phyloP scores from a whole-genome alignment of 2,797 vertebrate species.

The Poecilia picta region DNA sequence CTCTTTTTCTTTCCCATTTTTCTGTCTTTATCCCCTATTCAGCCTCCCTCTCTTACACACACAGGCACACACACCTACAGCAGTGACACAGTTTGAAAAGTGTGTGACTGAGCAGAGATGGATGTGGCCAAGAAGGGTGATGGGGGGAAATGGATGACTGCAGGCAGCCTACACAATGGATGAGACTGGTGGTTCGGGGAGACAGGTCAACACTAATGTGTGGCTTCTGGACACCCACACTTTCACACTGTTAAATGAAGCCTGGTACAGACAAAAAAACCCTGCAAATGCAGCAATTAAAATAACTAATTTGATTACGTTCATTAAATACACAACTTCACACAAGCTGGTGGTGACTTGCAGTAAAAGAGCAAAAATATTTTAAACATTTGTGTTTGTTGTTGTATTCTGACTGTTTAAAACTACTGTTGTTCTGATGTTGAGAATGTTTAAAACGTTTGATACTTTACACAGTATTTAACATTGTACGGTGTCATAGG shows the following conservation, averaged over 20 bases:
- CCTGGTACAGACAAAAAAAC: constrained; percentile 21
- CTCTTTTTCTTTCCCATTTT: neutral
- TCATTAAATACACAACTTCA: constrained; percentile 5
- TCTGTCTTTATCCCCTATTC: neutral
- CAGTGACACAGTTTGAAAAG: constrained; percentile 50
- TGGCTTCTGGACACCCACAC: constrained; percentile 31
- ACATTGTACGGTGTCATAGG: neutral
- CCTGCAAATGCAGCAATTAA: constrained; percentile 18
- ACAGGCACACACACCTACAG: constrained; percentile 9
- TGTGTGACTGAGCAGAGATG: constrained; percentile 62
- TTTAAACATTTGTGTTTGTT: neutral
- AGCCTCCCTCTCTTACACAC: constrained; percentile 11
- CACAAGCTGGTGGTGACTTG: neutral
- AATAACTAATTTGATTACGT: constrained; percentile 26
- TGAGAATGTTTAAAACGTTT: constrained; percentile 2
- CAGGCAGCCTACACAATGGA: constrained; percentile 67
- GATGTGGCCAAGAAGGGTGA: constrained; percentile 63
- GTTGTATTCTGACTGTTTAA: neutral
- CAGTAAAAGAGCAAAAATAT: constrained; percentile 13
- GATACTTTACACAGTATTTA: constrained; percentile 15
- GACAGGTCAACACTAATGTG: constrained; percentile 70
- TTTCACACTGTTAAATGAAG: constrained; percentile 28
- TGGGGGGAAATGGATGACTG: constrained; percentile 61
- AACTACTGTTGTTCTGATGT: constrained; percentile 11
- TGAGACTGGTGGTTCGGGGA: constrained; percentile 59